Conservation (phyloP, 2,113 vertebrate genomes). For the Trematomus loennbergii region DNA sequence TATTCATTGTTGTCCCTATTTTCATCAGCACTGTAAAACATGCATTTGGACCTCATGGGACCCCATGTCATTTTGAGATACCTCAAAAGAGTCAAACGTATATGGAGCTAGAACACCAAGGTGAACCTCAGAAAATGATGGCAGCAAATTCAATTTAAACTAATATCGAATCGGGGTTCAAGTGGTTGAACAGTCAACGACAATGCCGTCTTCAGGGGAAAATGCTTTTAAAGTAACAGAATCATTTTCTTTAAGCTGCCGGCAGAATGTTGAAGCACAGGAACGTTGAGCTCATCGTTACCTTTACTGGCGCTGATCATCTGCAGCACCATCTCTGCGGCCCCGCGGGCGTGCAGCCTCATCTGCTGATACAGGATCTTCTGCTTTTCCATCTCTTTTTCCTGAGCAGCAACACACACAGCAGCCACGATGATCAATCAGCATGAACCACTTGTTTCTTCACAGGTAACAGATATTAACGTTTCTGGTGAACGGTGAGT, state of each 20-base stretch:
- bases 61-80: no score
- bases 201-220: no score
- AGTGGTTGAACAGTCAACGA: no score
- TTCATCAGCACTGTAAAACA: neutral
- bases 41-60: neutral
- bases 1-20: neutral
- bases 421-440: neutral
- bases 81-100: no score
- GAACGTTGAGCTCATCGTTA: conserved; percentile 46
- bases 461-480: neutral
- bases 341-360: conserved; percentile 94
- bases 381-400: conserved; percentile 99
- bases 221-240: no score
- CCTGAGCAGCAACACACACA: conserved; percentile 79
- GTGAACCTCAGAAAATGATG: neutral
- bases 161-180: no score
- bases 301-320: conserved; percentile 99
- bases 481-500: neutral
- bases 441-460: neutral
- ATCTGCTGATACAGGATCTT: conserved; percentile 98
- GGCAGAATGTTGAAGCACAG: neutral
- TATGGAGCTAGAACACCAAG: no score
- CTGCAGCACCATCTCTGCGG: conserved; percentile 98
- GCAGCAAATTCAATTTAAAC: no score
- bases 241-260: neutral